phyloP scores from a whole-genome alignment of 2,797 vertebrate species.

The Onychomys leucogaster region DNA sequence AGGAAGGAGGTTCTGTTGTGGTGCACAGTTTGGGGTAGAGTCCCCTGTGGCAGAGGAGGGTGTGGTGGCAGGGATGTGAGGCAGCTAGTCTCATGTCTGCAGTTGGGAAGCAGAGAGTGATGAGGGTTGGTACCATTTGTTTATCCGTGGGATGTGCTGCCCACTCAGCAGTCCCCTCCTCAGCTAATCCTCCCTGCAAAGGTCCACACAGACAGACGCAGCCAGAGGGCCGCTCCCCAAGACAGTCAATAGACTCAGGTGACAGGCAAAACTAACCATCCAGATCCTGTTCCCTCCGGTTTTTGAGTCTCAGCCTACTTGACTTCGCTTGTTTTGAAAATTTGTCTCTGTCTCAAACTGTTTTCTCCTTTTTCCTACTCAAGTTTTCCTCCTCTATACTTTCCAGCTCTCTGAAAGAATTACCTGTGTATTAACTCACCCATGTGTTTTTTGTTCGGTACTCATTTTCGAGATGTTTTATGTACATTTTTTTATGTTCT shows the following conservation, averaged over 20 bases:
- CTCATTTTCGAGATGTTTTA: neutral
- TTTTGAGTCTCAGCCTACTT: neutral
- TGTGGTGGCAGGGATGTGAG: neutral
- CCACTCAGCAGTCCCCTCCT: neutral
- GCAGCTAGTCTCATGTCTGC: neutral
- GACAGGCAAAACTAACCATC: neutral
- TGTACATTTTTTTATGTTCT: conserved; percentile 17
- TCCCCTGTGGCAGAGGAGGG: neutral
- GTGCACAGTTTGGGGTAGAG: neutral
- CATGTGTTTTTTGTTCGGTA: neutral
- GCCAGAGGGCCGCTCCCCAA: neutral
- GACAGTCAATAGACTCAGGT: neutral
- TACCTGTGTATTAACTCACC: neutral
- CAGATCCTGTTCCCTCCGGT: neutral
- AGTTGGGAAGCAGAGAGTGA: neutral
- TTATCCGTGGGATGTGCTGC: neutral
- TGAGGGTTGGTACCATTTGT: neutral
- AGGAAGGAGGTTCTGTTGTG: neutral
- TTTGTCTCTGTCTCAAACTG: neutral
- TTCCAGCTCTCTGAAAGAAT: neutral
- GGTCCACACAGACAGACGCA: neutral
- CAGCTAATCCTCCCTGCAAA: neutral
- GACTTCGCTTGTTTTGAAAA: neutral
- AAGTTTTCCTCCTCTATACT: neutral
- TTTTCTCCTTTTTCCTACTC: neutral